A percentile compares a stretch with the other conserved stretches of the same genome.
Conservation (phyloP, 35 echinoderm and acorn worm species). For the Apostichopus japonicus region DNA sequence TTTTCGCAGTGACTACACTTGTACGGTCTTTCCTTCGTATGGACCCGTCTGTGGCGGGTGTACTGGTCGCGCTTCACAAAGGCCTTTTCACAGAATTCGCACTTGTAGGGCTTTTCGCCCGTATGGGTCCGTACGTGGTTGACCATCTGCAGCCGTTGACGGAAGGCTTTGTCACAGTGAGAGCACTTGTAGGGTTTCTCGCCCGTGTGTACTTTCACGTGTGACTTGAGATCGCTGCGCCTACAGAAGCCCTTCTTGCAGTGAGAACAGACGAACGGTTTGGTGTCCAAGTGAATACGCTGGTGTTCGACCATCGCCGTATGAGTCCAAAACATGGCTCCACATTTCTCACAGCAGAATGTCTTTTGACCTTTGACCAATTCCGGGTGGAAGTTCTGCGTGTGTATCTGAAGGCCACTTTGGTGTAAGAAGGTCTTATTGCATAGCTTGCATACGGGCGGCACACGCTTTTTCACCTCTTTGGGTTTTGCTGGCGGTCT, state of each 20-base stretch:
- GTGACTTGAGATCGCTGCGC: constrained; percentile 32
- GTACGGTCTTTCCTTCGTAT: constrained; percentile 79
- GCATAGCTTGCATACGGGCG: constrained; percentile 38
- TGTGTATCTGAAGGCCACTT: constrained; percentile 57
- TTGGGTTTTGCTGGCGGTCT: background rate
- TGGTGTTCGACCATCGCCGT: constrained; percentile 32
- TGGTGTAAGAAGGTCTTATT: constrained; percentile 37
- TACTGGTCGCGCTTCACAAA: constrained; percentile 65
- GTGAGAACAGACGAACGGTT: constrained; percentile 46
- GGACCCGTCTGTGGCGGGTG: constrained; percentile 63
- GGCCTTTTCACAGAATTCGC: constrained; percentile 74
- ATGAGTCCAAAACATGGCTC: constrained; percentile 52
- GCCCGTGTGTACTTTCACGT: constrained; percentile 46
- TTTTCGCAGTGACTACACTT: constrained; percentile 71
- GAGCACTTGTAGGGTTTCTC: constrained; percentile 56
- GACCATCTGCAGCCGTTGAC: constrained; percentile 55
- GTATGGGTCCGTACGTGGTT: constrained; percentile 70
- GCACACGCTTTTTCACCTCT: constrained; percentile 15
- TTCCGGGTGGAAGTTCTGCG: constrained; percentile 49
- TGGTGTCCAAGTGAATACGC: constrained; percentile 47
- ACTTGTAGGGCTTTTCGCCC: constrained; percentile 78
- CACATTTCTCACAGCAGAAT: constrained; percentile 56
- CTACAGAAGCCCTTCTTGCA: constrained; percentile 53
- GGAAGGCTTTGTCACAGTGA: constrained; percentile 72
- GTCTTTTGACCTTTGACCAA: background rate